Conservation (phyloP, 2,797 vertebrate genomes). For the Gouania willdenowi region DNA sequence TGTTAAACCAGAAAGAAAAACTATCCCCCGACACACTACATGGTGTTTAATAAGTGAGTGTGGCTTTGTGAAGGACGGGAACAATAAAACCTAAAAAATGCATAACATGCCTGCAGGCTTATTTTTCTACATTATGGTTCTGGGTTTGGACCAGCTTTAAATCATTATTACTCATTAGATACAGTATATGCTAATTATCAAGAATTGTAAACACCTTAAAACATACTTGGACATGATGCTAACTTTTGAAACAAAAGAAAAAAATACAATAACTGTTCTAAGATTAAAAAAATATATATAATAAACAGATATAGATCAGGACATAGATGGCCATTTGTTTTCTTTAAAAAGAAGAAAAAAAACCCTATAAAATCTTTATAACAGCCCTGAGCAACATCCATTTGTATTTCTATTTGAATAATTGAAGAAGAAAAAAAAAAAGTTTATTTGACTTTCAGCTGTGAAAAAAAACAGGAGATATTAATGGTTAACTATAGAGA, state of each 20-base stretch:
- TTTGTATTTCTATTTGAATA: slow-evolving; percentile 43
- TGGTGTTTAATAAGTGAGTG: slow-evolving; percentile 43
- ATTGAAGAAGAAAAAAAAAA: slow-evolving; percentile 57
- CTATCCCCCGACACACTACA: slow-evolving; percentile 19
- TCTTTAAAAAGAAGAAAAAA: slow-evolving; percentile 5
- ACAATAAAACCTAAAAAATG: slow-evolving; percentile 64
- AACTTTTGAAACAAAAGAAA: too few relatives aligned
- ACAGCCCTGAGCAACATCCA: slow-evolving; percentile 59
- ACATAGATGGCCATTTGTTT: too few relatives aligned
- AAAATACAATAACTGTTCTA: too few relatives aligned
- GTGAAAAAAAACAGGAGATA: slow-evolving; percentile 70
- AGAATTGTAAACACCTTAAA: too few relatives aligned
- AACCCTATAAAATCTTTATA: slow-evolving; percentile 36
- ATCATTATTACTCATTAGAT: slow-evolving; percentile 53
- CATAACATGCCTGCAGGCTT: slow-evolving; percentile 58
- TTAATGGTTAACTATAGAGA: slow-evolving; percentile 74
- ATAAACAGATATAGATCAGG: too few relatives aligned
- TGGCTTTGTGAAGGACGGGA: slow-evolving; percentile 29
- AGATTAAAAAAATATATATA: too few relatives aligned
- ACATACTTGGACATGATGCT: too few relatives aligned
- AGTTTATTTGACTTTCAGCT: slow-evolving; percentile 60
- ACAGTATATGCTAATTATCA: too few relatives aligned
- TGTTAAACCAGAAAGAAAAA: slow-evolving; percentile 34
- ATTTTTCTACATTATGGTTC: slow-evolving; percentile 68
- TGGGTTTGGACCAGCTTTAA: slow-evolving; percentile 50